Percentiles rank a stretch among this genome's conserved stretches.
These are phyloP conservation scores for Bactericera cockerelli DNA, from an alignment of 1,140 invertebrate species.

Conservation along the genomic window DNA sequence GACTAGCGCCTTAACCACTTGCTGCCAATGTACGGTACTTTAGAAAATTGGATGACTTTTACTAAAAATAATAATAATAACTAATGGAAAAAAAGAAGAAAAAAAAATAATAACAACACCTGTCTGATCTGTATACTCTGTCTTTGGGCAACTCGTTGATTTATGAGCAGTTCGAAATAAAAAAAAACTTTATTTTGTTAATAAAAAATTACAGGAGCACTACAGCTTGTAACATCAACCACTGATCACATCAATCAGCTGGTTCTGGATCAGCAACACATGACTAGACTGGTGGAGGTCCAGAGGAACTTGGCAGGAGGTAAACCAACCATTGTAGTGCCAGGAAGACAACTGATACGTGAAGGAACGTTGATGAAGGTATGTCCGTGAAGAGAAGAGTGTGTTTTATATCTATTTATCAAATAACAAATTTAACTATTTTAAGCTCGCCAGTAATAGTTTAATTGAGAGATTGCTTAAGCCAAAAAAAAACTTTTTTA, in stretches of 20 bases:
- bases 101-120: no score
- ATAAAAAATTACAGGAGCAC: conserved; percentile 42
- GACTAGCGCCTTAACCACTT: no score
- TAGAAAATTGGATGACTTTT: no score
- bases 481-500: neutral
- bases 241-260: conserved; percentile 52
- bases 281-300: conserved; percentile 45
- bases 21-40: no score
- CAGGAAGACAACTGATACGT: conserved; percentile 48
- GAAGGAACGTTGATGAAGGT: conserved; percentile 53
- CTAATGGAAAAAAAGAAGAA: no score
- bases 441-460: neutral
- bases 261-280: conserved; percentile 53
- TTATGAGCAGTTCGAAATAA: no score
- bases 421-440: neutral
- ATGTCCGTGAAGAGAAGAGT: neutral
- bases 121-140: no score
- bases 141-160: no score
- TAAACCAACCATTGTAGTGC: conserved; percentile 45
- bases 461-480: neutral
- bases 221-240: conserved; percentile 46
- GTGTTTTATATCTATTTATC: neutral
- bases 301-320: conserved; percentile 42
- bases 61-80: no score
- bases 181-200: no score